Percentiles rank a stretch among this genome's conserved stretches.
Evolutionary conservation across 2,797 vertebrate species (phyloP).

Genomic region (Parauchenoglanis punctatus): DNA sequence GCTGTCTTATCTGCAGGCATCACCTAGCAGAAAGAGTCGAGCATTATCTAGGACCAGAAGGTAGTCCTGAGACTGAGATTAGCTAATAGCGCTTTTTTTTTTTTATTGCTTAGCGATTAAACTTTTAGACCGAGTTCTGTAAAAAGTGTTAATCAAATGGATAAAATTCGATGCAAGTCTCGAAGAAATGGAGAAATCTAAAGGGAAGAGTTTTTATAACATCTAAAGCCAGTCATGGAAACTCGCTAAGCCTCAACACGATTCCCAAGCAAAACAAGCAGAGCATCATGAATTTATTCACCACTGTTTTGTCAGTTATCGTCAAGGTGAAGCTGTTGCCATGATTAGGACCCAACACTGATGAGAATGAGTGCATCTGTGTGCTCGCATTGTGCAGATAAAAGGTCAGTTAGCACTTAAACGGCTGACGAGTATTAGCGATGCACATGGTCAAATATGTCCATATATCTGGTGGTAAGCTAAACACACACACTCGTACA

Average conservation of each 20-base stretch:
- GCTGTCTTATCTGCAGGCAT: neutral
- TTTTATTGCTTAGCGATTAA: neutral
- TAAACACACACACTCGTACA: neutral
- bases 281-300: neutral
- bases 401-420: neutral
- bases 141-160: neutral
- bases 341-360: neutral
- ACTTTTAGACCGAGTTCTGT: neutral
- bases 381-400: neutral
- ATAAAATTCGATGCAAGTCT: neutral
- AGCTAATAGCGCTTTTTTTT: too few species aligned
- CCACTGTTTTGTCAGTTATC: neutral
- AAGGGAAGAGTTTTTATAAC: neutral
- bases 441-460: neutral
- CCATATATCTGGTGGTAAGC: neutral
- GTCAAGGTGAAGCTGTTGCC: too few species aligned
- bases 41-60: neutral
- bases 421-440: neutral
- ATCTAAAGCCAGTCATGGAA: neutral
- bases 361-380: neutral
- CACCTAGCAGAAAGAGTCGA: neutral
- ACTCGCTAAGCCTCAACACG: neutral
- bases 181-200: neutral
- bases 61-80: neutral
- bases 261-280: neutral